A percentile compares a stretch with the other conserved stretches of the same genome.
Conservation (phyloP, 2,888 invertebrate species). For the Gortyna flavago region DNA sequence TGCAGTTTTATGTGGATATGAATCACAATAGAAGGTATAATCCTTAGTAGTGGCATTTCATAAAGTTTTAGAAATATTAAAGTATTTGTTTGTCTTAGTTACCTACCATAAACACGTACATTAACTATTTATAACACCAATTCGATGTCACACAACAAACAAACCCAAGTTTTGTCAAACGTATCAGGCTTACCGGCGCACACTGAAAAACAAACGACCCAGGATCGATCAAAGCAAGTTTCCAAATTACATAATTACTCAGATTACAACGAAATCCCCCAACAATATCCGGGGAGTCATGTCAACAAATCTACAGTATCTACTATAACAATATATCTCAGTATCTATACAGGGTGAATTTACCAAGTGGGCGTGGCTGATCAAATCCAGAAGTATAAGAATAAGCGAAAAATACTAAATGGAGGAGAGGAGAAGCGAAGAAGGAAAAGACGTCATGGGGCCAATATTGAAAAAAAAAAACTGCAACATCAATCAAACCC, state of each 20-base stretch:
- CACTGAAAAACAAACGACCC: slow-evolving; percentile 9
- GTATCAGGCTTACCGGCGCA: neutral
- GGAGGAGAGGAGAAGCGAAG: rapidly evolving
- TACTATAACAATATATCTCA: neutral
- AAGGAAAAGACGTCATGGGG: rapidly evolving
- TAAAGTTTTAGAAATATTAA: neutral
- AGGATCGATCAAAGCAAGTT: slow-evolving; percentile 23
- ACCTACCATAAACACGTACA: neutral
- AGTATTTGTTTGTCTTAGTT: neutral
- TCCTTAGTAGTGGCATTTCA: neutral
- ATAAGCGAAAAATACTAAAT: neutral
- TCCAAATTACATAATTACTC: slow-evolving; percentile 43
- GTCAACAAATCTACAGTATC: slow-evolving; percentile 46
- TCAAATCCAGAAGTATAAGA: neutral
- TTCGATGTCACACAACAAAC: neutral
- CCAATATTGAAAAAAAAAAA: neutral
- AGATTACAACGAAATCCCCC: slow-evolving; percentile 48
- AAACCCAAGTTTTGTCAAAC: slow-evolving; percentile 20
- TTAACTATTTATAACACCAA: neutral
- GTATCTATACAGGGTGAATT: slow-evolving; percentile 2
- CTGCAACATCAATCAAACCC: neutral
- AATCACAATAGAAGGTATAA: neutral
- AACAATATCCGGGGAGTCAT: slow-evolving; percentile 52
- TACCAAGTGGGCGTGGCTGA: neutral
- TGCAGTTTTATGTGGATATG: neutral